These are phyloP conservation scores for Abrostola tripartita DNA, from an alignment of 2,888 invertebrate species.

Conservation along the genomic window DNA sequence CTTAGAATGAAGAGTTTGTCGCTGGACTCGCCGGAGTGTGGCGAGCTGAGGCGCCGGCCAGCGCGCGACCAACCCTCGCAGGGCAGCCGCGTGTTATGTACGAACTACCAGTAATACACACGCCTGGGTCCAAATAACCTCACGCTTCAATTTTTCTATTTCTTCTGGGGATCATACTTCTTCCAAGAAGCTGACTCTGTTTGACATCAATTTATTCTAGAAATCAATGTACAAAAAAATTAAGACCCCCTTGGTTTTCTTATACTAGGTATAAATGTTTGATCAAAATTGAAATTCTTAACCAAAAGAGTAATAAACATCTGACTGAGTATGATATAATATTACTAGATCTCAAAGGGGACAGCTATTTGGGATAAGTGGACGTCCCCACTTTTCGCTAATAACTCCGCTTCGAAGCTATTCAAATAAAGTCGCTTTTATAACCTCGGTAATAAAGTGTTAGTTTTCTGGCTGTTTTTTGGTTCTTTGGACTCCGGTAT, in stretches of 20 bases:
- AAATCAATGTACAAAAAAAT: not conserved
- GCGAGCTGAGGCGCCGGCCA: slow-evolving; percentile 92
- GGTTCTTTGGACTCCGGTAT: slow-evolving; percentile 78
- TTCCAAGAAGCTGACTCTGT: slow-evolving; percentile 9
- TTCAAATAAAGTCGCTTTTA: slow-evolving; percentile 13
- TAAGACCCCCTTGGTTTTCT: not conserved
- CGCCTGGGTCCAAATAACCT: slow-evolving; percentile 79
- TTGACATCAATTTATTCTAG: not conserved
- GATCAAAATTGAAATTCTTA: too few relatives aligned
- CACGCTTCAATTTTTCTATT: slow-evolving; percentile 44
- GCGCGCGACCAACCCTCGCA: slow-evolving; percentile 82
- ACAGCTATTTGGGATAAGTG: slow-evolving; percentile 22
- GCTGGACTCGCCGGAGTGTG: slow-evolving; percentile 98
- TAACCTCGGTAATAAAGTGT: slow-evolving; percentile 13
- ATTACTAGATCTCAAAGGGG: not conserved
- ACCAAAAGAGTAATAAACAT: too few relatives aligned
- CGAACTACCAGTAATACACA: slow-evolving; percentile 75
- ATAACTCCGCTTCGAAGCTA: slow-evolving; percentile 29
- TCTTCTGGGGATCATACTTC: slow-evolving; percentile 25
- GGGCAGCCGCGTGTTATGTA: slow-evolving; percentile 90
- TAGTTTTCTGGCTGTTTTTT: slow-evolving; percentile 27
- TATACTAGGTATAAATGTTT: too few relatives aligned
- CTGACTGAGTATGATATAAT: too few relatives aligned
- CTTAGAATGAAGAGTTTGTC: slow-evolving; percentile 99
- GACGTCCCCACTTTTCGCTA: slow-evolving; percentile 25